Conservation (phyloP, 2,888 invertebrate species). For the Drosophila borealis region DNA sequence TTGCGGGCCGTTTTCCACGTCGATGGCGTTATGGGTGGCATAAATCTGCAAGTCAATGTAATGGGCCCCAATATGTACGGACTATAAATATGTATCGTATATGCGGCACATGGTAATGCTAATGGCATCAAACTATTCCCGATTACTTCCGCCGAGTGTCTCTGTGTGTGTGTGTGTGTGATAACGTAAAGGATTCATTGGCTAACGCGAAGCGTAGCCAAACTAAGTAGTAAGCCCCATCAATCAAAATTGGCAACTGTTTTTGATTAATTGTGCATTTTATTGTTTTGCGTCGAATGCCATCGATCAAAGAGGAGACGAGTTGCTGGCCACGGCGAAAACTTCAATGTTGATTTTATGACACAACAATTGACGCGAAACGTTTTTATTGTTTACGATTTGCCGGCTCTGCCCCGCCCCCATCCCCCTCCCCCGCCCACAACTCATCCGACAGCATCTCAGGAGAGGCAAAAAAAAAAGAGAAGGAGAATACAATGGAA, state of each 20-base stretch:
- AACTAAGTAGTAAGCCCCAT: conserved; percentile 58
- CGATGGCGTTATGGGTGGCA: conserved; percentile 97
- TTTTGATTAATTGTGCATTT: conserved; percentile 78
- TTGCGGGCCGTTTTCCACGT: conserved; percentile 93
- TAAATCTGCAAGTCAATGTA: conserved; percentile 87
- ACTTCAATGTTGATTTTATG: conserved; percentile 73
- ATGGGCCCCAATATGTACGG: conserved; percentile 31
- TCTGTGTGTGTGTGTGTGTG: neutral
- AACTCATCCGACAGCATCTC: conserved; percentile 8
- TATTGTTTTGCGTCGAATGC: conserved; percentile 71
- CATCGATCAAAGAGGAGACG: conserved; percentile 63
- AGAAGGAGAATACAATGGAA: conserved; percentile 3
- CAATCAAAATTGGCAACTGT: conserved; percentile 70
- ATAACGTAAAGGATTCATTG: conserved; percentile 31
- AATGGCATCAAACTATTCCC: conserved; percentile 47
- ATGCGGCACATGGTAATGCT: conserved; percentile 26
- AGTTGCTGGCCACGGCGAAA: conserved; percentile 1
- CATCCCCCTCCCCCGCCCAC: too few species aligned
- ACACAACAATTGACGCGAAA: conserved; percentile 77
- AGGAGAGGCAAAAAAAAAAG: neutral
- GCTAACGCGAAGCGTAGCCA: conserved; percentile 16
- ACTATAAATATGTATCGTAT: conserved; percentile 20
- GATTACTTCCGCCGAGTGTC: conserved; percentile 27
- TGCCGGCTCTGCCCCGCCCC: neutral
- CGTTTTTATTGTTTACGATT: conserved; percentile 68